A percentile compares a stretch with the other conserved stretches of the same genome.
phyloP scores from a whole-genome alignment of 2,888 invertebrate genomes.

The Dynastes grantii region DNA sequence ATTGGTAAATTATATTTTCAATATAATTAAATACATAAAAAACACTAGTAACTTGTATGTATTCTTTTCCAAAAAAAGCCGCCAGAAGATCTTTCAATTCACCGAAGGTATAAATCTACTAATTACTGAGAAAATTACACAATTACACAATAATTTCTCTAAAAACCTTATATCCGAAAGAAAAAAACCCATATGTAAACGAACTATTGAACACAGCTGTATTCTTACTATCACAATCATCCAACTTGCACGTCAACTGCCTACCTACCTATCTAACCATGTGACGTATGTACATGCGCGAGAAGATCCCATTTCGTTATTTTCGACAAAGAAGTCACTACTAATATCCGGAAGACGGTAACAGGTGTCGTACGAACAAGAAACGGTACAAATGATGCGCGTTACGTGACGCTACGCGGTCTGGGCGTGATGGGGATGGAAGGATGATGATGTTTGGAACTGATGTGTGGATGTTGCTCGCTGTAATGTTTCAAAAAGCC shows the following conservation, averaged over 20 bases:
- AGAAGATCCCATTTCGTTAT: constrained; percentile 36
- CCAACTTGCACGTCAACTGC: neutral
- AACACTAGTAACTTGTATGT: no score
- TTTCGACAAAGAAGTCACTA: constrained; percentile 44
- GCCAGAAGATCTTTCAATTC: no score
- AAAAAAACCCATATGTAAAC: no score
- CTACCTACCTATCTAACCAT: neutral
- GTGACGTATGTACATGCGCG: neutral
- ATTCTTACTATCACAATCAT: no score
- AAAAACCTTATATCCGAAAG: no score
- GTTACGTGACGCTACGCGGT: constrained; percentile 17
- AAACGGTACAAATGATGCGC: constrained; percentile 30
- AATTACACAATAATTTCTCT: no score
- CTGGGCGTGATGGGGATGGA: neutral
- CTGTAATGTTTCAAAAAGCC: neutral
- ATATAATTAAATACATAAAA: no score
- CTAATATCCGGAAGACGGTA: constrained; percentile 48
- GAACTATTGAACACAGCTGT: no score
- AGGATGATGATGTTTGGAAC: constrained; percentile 11
- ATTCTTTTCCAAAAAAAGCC: no score
- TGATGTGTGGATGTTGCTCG: neutral
- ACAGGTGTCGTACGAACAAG: constrained; percentile 42
- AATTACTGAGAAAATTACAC: no score
- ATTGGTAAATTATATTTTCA: no score
- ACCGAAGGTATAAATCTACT: no score